phyloP scores from a whole-genome alignment of 1,140 invertebrate genomes.

The Aphidius gifuensis region DNA sequence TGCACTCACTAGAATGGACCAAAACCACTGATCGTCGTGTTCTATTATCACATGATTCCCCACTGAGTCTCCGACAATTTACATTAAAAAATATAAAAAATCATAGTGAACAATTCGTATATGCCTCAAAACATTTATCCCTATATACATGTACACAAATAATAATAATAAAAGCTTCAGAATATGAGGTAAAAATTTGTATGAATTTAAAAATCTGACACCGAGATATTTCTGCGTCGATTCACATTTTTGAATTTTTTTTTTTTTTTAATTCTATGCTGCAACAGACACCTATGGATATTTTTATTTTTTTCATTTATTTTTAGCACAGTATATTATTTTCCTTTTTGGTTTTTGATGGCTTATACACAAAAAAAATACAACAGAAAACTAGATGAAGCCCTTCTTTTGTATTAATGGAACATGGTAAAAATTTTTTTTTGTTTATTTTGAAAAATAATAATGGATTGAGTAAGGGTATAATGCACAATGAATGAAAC shows the following conservation, averaged over 20 bases:
- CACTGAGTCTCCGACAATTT: slow-evolving; percentile 6
- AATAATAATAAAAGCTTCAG: neutral
- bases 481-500: slow-evolving; percentile 22
- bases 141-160: neutral
- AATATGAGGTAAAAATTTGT: neutral
- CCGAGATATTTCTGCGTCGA: slow-evolving; percentile 12
- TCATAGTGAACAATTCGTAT: slow-evolving; percentile 1
- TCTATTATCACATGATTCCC: slow-evolving; percentile 12
- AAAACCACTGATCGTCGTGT: slow-evolving; percentile 13
- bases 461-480: neutral
- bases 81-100: slow-evolving; percentile 10
- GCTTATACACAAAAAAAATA: neutral
- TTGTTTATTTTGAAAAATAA: too few species aligned
- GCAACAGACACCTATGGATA: slow-evolving; percentile 7
- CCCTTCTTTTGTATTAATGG: too few species aligned
- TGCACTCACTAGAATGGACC: neutral
- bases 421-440: too few species aligned
- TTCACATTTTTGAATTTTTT: slow-evolving; percentile 7
- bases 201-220: neutral
- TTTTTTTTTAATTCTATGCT: neutral
- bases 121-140: neutral
- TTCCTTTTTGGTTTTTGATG: slow-evolving; percentile 5
- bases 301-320: neutral
- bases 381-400: neutral
- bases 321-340: neutral